These are phyloP conservation scores for Phylloscopus collybita DNA, from an alignment of 2,797 vertebrate genomes.

Conservation along the genomic window DNA sequence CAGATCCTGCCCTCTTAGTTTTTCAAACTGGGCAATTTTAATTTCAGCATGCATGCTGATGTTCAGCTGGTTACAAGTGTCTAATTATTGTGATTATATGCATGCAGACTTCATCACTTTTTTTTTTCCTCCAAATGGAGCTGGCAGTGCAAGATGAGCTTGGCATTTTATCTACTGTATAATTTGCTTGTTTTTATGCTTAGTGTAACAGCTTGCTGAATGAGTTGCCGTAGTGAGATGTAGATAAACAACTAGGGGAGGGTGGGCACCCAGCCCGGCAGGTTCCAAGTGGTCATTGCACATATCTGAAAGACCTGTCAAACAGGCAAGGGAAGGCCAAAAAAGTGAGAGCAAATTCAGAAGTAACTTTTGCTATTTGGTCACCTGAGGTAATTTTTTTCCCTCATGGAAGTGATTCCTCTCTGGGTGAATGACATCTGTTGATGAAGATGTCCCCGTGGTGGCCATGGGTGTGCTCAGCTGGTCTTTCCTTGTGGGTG, in stretches of 20 bases:
- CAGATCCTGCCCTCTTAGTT: neutral
- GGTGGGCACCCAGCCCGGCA: neutral
- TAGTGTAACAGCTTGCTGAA: conserved; percentile 54
- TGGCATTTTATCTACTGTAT: conserved; percentile 41
- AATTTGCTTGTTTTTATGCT: conserved; percentile 52
- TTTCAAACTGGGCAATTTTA: conserved; percentile 49
- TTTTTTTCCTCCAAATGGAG: neutral
- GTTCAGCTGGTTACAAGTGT: conserved; percentile 49
- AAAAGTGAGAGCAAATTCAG: neutral
- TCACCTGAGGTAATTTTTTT: accelerated
- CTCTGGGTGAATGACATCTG: neutral
- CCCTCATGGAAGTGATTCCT: neutral
- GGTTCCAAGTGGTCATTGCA: neutral
- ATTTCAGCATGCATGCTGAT: conserved; percentile 32
- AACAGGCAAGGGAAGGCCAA: neutral
- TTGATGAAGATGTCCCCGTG: accelerated
- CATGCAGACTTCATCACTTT: conserved; percentile 49
- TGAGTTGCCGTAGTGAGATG: neutral
- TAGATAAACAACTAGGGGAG: neutral
- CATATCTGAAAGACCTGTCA: neutral
- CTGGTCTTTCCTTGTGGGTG: neutral
- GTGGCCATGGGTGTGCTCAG: accelerated
- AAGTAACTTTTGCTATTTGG: neutral
- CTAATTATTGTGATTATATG: conserved; percentile 65
- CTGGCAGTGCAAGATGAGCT: conserved; percentile 40